These are phyloP conservation scores for Entelurus aequoreus DNA, from an alignment of 2,113 vertebrate genomes.

Conservation along the genomic window DNA sequence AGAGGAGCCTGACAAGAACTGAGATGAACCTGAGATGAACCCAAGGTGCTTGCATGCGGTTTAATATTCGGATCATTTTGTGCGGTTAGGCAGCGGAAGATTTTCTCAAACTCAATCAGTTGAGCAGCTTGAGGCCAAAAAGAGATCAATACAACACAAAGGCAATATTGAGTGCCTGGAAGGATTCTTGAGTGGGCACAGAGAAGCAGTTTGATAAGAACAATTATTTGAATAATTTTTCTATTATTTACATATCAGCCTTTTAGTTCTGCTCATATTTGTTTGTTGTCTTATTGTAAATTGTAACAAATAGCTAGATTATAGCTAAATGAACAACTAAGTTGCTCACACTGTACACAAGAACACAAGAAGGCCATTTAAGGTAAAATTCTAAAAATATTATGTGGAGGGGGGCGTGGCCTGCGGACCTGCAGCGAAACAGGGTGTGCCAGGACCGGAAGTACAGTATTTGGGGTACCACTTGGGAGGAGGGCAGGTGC, in stretches of 20 bases:
- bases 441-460: no score
- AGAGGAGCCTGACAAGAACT: background rate
- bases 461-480: no score
- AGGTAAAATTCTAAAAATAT: no score
- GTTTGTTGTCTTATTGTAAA: no score
- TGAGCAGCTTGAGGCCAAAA: conserved; percentile 53
- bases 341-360: no score
- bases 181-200: conserved; percentile 37
- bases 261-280: background rate
- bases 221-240: conserved; percentile 66
- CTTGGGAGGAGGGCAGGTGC: no score
- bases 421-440: no score
- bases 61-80: conserved; percentile 22
- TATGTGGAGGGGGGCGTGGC: no score
- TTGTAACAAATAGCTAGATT: no score
- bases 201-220: conserved; percentile 51
- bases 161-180: conserved; percentile 58
- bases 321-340: no score
- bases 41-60: conserved; percentile 9
- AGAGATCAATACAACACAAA: conserved; percentile 69
- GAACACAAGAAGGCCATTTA: no score
- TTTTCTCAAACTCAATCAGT: conserved; percentile 63
- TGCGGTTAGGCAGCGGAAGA: conserved; percentile 40
- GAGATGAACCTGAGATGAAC: conserved; percentile 37
- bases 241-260: background rate